phyloP scores from a whole-genome alignment of 2,888 invertebrate genomes.

The Andricus curvator region DNA sequence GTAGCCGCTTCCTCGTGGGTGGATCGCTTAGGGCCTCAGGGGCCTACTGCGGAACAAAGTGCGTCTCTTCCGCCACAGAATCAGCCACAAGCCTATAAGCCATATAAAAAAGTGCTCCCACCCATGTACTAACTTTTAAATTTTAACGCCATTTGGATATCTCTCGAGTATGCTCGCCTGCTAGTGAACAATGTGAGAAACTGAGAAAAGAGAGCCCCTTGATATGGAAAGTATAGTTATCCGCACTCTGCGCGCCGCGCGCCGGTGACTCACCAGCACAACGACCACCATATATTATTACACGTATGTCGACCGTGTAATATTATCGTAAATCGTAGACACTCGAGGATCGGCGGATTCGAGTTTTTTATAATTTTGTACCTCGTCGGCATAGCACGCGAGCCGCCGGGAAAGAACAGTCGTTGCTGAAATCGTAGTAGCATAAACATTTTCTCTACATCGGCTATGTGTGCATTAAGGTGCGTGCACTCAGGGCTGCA shows the following conservation, averaged over 20 bases:
- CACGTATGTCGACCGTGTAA: constrained; percentile 51
- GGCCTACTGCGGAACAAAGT: constrained; percentile 65
- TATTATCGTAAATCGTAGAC: constrained; percentile 55
- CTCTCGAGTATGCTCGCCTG: constrained; percentile 35
- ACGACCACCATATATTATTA: constrained; percentile 48
- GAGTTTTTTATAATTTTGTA: constrained; percentile 14
- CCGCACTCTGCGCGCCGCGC: constrained; percentile 25
- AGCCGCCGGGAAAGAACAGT: constrained; percentile 31
- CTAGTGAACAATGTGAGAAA: constrained; percentile 47
- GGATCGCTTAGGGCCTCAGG: constrained; percentile 69
- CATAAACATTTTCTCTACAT: constrained; percentile 25
- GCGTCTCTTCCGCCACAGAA: constrained; percentile 60
- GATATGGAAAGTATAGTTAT: constrained; percentile 44
- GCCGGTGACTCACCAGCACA: constrained; percentile 52
- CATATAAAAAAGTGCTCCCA: constrained; percentile 41
- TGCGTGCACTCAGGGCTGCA: constrained; percentile 28
- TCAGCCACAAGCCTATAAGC: constrained; percentile 41
- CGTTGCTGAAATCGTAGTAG: constrained; percentile 32
- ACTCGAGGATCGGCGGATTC: constrained; percentile 47
- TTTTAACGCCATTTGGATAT: constrained; percentile 26
- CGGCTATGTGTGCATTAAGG: background rate
- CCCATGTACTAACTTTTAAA: constrained; percentile 16
- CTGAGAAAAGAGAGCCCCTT: constrained; percentile 38
- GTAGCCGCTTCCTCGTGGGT: constrained; percentile 76
- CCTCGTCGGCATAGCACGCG: background rate